phyloP scores from a whole-genome alignment of 2,888 invertebrate species.

The Dioctria linearis region DNA sequence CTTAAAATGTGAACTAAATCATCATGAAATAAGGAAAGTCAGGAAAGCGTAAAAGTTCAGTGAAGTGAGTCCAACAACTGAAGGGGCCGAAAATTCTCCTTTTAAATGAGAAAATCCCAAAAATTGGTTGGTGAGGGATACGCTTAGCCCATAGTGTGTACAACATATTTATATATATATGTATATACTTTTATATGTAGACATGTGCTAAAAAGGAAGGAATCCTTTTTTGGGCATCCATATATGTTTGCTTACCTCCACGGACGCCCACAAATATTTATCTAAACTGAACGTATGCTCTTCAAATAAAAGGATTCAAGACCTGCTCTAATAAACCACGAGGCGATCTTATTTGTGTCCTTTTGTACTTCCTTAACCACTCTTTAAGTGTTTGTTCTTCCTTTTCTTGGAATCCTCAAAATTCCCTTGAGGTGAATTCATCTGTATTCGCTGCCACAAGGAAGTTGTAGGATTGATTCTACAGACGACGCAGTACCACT shows the following conservation, averaged over 20 bases:
- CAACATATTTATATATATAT: no score
- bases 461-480: constrained; percentile 62
- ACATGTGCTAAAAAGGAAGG: constrained; percentile 43
- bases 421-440: constrained; percentile 56
- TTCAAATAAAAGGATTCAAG: constrained; percentile 51
- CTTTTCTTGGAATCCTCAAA: constrained; percentile 59
- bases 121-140: constrained; percentile 38
- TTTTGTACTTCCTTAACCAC: constrained; percentile 60
- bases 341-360: constrained; percentile 59
- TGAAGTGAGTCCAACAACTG: constrained; percentile 58
- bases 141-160: constrained; percentile 12
- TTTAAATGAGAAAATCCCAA: constrained; percentile 48
- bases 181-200: constrained; percentile 1
- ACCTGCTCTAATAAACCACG: constrained; percentile 60
- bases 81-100: constrained; percentile 16
- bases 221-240: constrained; percentile 34
- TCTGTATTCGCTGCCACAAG: constrained; percentile 56
- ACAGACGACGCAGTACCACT: constrained; percentile 61
- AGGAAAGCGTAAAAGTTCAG: constrained; percentile 60
- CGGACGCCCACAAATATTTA: constrained; percentile 51
- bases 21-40: constrained; percentile 55
- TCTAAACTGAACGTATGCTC: constrained; percentile 50
- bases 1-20: constrained; percentile 46
- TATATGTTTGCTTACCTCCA: constrained; percentile 45
- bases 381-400: constrained; percentile 62